These are phyloP conservation scores for Sinocyclocheilus rhinocerous DNA, from an alignment of 2,113 vertebrate genomes.

Conservation along the genomic window DNA sequence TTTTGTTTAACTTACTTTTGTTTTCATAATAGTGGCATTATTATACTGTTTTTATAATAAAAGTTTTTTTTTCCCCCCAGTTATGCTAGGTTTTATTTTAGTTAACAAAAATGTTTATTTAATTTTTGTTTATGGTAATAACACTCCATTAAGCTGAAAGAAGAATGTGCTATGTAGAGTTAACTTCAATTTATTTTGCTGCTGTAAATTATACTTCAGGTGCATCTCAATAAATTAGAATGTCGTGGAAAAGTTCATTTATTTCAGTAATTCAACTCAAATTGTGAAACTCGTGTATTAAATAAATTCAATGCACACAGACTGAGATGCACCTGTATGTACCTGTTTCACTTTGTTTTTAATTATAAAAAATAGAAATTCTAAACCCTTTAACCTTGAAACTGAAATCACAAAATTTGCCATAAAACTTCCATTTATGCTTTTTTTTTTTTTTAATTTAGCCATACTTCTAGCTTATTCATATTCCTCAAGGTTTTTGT, in stretches of 20 bases:
- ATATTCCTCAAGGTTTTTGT: neutral
- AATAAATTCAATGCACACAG: no score
- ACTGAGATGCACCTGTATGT: no score
- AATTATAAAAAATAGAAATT: no score
- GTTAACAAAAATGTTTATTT: neutral
- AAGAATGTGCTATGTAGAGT: neutral
- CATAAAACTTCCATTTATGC: neutral
- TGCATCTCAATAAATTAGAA: no score
- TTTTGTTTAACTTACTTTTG: neutral
- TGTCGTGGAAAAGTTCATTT: no score
- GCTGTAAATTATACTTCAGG: no score
- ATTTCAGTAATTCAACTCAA: no score
- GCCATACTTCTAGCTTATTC: neutral
- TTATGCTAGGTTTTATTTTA: neutral
- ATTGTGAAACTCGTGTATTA: no score
- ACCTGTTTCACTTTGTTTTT: no score
- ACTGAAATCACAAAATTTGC: neutral
- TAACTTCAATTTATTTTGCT: no score
- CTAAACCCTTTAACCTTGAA: neutral
- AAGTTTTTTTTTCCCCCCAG: neutral
- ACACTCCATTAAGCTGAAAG: neutral
- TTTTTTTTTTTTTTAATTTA: neutral
- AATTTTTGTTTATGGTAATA: neutral
- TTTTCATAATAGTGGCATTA: neutral
- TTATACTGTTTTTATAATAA: neutral